Percentiles rank a stretch among this genome's conserved stretches.
Evolutionary conservation across 2,888 invertebrate genomes (phyloP).

Genomic region (Tetrapedia diversipes): DNA sequence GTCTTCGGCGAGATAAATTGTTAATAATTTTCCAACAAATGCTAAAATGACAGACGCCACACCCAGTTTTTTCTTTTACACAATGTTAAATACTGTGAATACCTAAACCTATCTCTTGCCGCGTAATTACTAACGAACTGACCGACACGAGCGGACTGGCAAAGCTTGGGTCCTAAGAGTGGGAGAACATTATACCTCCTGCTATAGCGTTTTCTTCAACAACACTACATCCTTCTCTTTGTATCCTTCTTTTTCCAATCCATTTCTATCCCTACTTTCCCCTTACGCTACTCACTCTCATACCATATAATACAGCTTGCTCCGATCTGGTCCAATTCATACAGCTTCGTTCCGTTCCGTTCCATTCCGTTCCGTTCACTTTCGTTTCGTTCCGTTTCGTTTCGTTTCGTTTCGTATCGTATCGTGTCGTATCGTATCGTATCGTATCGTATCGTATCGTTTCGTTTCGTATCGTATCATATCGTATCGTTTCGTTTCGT

Average conservation of each 20-base stretch:
- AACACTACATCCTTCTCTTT: background rate
- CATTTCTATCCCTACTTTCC: constrained; percentile 14
- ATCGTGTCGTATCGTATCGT: background rate
- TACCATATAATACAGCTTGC: constrained; percentile 15
- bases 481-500: background rate
- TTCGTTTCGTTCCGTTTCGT: constrained; percentile 24
- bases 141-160: constrained; percentile 42
- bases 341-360: constrained; percentile 23
- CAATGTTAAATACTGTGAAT: constrained; percentile 2
- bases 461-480: background rate
- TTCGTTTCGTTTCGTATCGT: constrained; percentile 3
- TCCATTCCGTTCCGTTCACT: constrained; percentile 19
- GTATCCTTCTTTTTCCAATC: constrained; percentile 13
- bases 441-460: background rate
- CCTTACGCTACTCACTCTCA: background rate
- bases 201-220: constrained; percentile 19
- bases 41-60: constrained; percentile 44
- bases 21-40: background rate
- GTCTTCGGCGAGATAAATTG: background rate
- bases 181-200: constrained; percentile 38
- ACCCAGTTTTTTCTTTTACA: constrained; percentile 44
- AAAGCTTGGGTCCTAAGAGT: constrained; percentile 50
- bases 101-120: constrained; percentile 32
- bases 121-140: constrained; percentile 52
- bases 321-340: constrained; percentile 37